Conservation (phyloP, 2,888 invertebrate species). For the Papilio protenor region DNA sequence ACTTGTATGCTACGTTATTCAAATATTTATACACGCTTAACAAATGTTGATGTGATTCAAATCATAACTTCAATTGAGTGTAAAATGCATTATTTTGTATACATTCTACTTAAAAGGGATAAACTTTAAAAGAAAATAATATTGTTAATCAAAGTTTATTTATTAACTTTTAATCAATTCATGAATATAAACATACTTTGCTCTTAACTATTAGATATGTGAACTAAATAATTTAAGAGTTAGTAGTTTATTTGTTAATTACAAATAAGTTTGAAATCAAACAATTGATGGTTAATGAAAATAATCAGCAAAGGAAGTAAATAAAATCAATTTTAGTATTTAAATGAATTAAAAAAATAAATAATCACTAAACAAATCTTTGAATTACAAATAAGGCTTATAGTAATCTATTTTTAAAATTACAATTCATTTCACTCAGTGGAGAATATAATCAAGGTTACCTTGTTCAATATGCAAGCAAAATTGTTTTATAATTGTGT, state of each 20-base stretch:
- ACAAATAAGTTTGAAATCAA: constrained; percentile 53
- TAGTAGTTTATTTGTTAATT: constrained; percentile 64
- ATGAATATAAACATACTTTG: constrained; percentile 65
- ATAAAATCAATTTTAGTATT: constrained; percentile 7
- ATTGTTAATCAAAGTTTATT: constrained; percentile 39
- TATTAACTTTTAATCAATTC: constrained; percentile 28
- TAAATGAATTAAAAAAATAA: constrained; percentile 11
- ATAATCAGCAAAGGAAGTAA: background rate
- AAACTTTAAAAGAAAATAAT: constrained; percentile 20
- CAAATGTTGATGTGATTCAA: background rate
- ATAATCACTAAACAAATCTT: background rate
- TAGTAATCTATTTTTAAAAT: background rate
- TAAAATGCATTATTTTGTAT: constrained; percentile 2
- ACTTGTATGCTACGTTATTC: background rate
- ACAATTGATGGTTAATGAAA: constrained; percentile 36
- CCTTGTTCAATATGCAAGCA: constrained; percentile 14
- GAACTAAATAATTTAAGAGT: constrained; percentile 67
- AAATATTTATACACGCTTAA: background rate
- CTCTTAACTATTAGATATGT: constrained; percentile 70
- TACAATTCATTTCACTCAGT: background rate
- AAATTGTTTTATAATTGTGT: background rate
- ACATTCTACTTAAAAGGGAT: background rate
- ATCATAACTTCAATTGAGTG: background rate
- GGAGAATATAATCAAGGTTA: constrained; percentile 2
- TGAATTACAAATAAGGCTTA: background rate